Evolutionary conservation across 2,888 invertebrate species (phyloP), one percentile per base, ranked within the genome.

Genomic region (Catonia carolina): DNA sequence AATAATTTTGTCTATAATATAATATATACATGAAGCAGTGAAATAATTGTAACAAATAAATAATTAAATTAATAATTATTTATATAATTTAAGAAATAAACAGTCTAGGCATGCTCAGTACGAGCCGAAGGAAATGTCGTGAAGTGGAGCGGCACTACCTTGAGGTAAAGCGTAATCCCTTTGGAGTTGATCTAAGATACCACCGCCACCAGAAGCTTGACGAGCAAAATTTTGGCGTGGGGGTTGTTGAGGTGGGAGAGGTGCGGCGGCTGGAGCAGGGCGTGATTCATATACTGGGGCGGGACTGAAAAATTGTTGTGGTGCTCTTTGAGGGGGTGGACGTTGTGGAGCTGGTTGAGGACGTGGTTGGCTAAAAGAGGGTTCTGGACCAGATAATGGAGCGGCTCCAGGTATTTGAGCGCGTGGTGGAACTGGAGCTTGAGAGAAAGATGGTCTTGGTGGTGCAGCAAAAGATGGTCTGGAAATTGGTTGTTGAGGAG

Each of bases 161-260:
- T 81, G 78, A 0, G 89, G 90, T 48, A 90, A 72, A 10, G 87
- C 83, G 68, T 86, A 90, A 66, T 90, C 89, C 69, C 85, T 84
- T 50, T 89, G 82, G 51, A 90, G 78, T 69, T 89, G 86, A 69
- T 90, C 90, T 47, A 90, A 75, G 71, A 89, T 76, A 22, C 83
- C 77, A 15, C 73, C 69, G 8, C 72, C 77, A n/a, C n/a, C n/a
- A 53, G 73, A 78, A 66, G 37, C 69, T 45, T 67, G 70, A 63
- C 42, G 69, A 69, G 47, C 63, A 56, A 57, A 64, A 62, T 10
- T 60, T 22, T 74, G 72, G 35, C 74, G 71, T 59, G 72, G 72
- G 57, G 64, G 61, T n/a, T 63, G 62, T 70, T 71, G 70, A 68
- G 71, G 58, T 69, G 70, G 27, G 71, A 70, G 50, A 64, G 67